Percentiles rank a stretch among this genome's conserved stretches.
phyloP scores from a whole-genome alignment of 2,888 invertebrate genomes.

The Heliconius aoede region DNA sequence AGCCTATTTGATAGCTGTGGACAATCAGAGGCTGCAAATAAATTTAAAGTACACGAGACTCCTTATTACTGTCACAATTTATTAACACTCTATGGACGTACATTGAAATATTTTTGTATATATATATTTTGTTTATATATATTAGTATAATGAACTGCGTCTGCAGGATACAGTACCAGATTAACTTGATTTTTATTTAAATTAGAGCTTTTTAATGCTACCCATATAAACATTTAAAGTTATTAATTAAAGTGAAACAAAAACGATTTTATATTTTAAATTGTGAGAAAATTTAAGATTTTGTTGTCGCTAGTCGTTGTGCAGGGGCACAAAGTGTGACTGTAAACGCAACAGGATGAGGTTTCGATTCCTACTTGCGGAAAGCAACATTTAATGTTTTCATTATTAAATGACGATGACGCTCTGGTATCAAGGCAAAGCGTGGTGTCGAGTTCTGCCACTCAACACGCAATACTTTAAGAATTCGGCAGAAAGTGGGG shows the following conservation, averaged over 20 bases:
- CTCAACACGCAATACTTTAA: too few species aligned
- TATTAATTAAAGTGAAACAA: conserved; percentile 3
- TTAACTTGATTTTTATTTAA: conserved; percentile 16
- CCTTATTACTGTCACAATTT: conserved; percentile 37
- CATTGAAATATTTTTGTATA: conserved; percentile 23
- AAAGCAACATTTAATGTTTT: too few species aligned
- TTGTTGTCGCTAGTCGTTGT: too few species aligned
- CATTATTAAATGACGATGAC: too few species aligned
- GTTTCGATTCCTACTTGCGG: too few species aligned
- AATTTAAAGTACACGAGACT: conserved; percentile 36
- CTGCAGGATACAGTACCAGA: not conserved
- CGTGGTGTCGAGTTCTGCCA: too few species aligned
- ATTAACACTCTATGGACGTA: conserved; percentile 34
- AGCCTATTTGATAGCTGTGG: conserved; percentile 32
- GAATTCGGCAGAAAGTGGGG: too few species aligned
- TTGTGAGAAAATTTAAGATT: not conserved
- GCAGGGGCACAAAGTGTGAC: too few species aligned
- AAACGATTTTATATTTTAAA: not conserved
- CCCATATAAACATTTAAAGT: not conserved
- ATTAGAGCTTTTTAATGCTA: not conserved
- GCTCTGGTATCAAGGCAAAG: too few species aligned
- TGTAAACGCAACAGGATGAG: too few species aligned
- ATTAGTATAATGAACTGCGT: not conserved
- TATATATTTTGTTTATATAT: not conserved
- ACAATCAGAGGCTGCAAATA: conserved; percentile 33